Evolutionary conservation across 1,140 invertebrate genomes (phyloP).

Genomic region (Carposina sasakii): DNA sequence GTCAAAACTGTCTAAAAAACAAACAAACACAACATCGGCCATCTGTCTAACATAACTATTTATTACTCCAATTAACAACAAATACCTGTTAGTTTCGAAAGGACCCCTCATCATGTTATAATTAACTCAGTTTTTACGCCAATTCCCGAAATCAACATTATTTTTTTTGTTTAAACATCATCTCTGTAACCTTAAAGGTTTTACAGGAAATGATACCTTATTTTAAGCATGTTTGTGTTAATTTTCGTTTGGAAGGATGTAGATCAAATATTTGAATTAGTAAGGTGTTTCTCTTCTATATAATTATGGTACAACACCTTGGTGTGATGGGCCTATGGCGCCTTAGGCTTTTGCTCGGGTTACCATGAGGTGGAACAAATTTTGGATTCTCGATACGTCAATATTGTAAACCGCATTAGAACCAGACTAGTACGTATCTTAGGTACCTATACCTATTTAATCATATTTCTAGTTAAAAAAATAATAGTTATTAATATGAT

Average conservation of each 20-base stretch:
- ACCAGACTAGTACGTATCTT: too few relatives aligned
- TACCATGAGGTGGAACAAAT: too few relatives aligned
- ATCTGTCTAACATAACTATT: conserved; percentile 64
- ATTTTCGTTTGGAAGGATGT: conserved; percentile 13
- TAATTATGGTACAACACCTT: conserved; percentile 64
- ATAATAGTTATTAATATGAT: too few relatives aligned
- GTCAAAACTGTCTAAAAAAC: conserved; percentile 41
- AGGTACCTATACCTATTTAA: too few relatives aligned
- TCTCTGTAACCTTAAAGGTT: conserved; percentile 20
- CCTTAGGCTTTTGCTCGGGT: conserved; percentile 42
- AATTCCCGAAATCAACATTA: conserved; percentile 41
- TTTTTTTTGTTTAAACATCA: conserved; percentile 33
- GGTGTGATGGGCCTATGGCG: conserved; percentile 53
- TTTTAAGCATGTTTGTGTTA: conserved; percentile 16
- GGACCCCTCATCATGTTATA: conserved; percentile 63
- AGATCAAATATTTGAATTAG: conserved; percentile 53
- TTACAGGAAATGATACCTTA: conserved; percentile 17
- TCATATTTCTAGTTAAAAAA: too few relatives aligned
- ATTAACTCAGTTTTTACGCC: conserved; percentile 65
- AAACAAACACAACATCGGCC: conserved; percentile 54
- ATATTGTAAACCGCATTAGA: too few relatives aligned
- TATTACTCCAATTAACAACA: conserved; percentile 57
- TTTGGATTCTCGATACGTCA: too few relatives aligned
- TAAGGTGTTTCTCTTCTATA: conserved; percentile 50
- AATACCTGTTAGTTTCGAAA: conserved; percentile 62